Percentiles rank a stretch among this genome's conserved stretches.
phyloP scores from a whole-genome alignment of 2,888 invertebrate species.

The Patella pellucida region DNA sequence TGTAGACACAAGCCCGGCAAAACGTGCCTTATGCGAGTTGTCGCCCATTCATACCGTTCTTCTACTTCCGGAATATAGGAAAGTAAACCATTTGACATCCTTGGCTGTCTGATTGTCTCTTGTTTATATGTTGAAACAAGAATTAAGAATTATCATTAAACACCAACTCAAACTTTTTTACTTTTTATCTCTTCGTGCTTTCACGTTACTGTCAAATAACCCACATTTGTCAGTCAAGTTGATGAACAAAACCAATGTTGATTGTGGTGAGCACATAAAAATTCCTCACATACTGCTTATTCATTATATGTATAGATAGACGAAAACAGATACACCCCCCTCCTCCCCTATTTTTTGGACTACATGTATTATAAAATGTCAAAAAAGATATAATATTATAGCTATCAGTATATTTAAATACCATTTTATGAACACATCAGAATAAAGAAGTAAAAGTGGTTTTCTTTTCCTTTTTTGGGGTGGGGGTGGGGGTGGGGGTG shows the following conservation, averaged over 20 bases:
- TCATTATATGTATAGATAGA: too few relatives aligned
- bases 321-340: too few relatives aligned
- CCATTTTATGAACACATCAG: too few relatives aligned
- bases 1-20: not conserved
- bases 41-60: slow-evolving; percentile 7
- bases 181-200: slow-evolving; percentile 2
- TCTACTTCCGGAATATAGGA: not conserved
- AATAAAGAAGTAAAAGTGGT: too few relatives aligned
- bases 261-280: not conserved
- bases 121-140: slow-evolving; percentile 10
- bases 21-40: slow-evolving; percentile 10
- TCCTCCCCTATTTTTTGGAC: too few relatives aligned
- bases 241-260: not conserved
- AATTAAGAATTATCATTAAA: slow-evolving; percentile 10
- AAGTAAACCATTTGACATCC: slow-evolving; percentile 12
- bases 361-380: too few relatives aligned
- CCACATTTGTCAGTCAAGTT: not conserved
- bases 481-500: too few relatives aligned
- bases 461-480: too few relatives aligned
- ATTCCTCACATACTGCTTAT: too few relatives aligned
- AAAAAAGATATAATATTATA: too few relatives aligned
- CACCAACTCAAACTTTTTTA: not conserved
- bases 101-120: slow-evolving; percentile 5
- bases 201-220: slow-evolving; percentile 1
- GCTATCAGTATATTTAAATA: too few relatives aligned